Evolutionary conservation across 1,140 invertebrate species (phyloP).

Genomic region (Geopemphigus sp.): DNA sequence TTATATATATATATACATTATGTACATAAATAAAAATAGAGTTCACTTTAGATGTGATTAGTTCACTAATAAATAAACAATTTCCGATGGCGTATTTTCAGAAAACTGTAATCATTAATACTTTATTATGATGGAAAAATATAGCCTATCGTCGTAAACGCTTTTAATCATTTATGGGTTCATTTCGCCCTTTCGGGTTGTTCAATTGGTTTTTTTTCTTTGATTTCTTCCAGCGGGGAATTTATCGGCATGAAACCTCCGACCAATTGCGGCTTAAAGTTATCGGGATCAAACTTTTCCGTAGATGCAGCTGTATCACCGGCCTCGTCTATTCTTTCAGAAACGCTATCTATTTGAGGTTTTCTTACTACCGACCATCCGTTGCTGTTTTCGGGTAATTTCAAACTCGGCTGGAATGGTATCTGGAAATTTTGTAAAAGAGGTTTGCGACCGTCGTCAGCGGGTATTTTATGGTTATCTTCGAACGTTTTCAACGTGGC

Average conservation of each 20-base stretch:
- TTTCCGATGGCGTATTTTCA: not conserved
- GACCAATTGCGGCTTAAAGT: conserved; percentile 68
- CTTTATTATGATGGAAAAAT: not conserved
- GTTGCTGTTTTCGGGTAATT: conserved; percentile 61
- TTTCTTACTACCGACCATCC: conserved; percentile 63
- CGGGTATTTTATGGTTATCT: not conserved
- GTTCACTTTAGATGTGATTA: not conserved
- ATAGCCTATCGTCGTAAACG: not conserved
- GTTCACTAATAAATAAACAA: not conserved
- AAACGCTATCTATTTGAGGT: conserved; percentile 52
- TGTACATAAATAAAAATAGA: conserved; percentile 13
- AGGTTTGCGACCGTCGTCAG: conserved; percentile 22
- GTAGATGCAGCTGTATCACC: conserved; percentile 31
- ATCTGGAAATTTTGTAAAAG: conserved; percentile 63
- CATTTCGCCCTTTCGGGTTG: conserved; percentile 17
- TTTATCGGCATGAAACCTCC: conserved; percentile 68
- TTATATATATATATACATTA: conserved; percentile 34
- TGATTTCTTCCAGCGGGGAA: conserved; percentile 49
- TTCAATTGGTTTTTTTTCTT: conserved; percentile 27
- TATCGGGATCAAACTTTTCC: conserved; percentile 63
- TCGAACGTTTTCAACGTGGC: conserved; percentile 30
- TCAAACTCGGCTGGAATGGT: conserved; percentile 68
- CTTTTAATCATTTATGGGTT: not conserved
- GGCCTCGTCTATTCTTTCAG: conserved; percentile 54
- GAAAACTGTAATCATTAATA: not conserved